Percentiles rank a stretch among this genome's conserved stretches.
These are phyloP conservation scores for Pammene fasciana DNA, from an alignment of 2,888 invertebrate species.

Conservation along the genomic window DNA sequence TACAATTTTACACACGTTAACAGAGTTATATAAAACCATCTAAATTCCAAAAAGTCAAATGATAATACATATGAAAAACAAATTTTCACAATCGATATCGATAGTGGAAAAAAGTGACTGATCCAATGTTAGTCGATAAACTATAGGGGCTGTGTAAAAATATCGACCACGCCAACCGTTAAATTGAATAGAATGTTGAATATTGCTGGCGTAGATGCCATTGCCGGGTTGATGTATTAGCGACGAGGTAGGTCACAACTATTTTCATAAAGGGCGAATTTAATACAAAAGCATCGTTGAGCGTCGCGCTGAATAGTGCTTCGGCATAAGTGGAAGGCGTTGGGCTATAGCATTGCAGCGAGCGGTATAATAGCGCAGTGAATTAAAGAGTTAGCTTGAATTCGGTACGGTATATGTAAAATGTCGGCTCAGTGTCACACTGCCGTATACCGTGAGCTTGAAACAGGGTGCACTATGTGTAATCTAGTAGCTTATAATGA, in stretches of 20 bases:
- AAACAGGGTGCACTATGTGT: background rate
- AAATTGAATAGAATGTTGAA: constrained; percentile 27
- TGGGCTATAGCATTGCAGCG: constrained; percentile 15
- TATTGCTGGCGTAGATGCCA: constrained; percentile 19
- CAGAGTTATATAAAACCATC: too few relatives aligned
- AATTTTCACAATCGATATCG: background rate
- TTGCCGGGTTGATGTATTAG: constrained; percentile 28
- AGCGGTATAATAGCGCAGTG: constrained; percentile 33
- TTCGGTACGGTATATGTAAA: background rate
- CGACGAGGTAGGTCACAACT: constrained; percentile 32
- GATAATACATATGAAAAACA: background rate
- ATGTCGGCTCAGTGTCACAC: background rate
- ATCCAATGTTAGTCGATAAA: too few relatives aligned
- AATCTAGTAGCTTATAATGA: background rate
- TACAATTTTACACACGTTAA: background rate
- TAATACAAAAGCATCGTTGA: constrained; percentile 42
- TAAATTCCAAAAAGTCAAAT: background rate
- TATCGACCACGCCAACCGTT: background rate
- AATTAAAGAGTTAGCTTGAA: constrained; percentile 27
- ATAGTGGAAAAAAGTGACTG: too few relatives aligned
- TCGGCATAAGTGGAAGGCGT: constrained; percentile 35
- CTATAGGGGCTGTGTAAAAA: background rate
- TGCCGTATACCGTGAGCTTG: too few relatives aligned
- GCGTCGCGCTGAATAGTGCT: constrained; percentile 32
- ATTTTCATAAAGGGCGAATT: constrained; percentile 41